A percentile compares a stretch with the other conserved stretches of the same genome.
Conservation (phyloP, 1,140 invertebrate species). For the Pristionchus pacificus region DNA sequence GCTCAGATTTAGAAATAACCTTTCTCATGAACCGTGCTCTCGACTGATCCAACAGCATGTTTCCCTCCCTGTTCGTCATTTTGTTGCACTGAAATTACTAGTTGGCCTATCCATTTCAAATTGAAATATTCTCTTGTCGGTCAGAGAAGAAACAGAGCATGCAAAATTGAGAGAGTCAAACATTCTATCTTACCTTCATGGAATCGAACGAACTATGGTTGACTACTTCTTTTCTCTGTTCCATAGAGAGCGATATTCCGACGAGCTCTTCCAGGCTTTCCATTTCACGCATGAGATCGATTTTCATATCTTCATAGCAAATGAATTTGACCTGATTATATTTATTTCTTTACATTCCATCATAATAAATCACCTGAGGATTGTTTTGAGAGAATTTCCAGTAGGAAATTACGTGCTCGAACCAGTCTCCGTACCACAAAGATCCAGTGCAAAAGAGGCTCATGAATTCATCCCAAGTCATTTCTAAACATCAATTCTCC, state of each 20-base stretch:
- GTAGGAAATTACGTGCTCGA: conserved; percentile 62
- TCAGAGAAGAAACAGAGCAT: too few species aligned
- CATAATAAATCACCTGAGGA: conserved; percentile 59
- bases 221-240: conserved; percentile 51
- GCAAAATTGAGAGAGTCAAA: too few species aligned
- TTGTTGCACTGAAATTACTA: conserved; percentile 1
- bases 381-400: conserved; percentile 57
- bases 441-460: conserved; percentile 49
- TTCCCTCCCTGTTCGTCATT: conserved; percentile 66
- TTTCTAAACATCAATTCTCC: not conserved
- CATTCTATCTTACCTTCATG: conserved; percentile 67
- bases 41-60: conserved; percentile 37
- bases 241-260: conserved; percentile 55
- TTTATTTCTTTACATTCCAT: not conserved
- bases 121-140: too few species aligned
- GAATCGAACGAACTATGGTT: conserved; percentile 63
- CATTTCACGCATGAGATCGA: conserved; percentile 32
- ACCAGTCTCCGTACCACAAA: conserved; percentile 60
- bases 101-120: too few species aligned
- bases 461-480: conserved; percentile 54
- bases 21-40: conserved; percentile 44
- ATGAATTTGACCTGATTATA: conserved; percentile 48
- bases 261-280: conserved; percentile 60
- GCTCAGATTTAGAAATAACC: not conserved
- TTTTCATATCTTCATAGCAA: conserved; percentile 63